These are phyloP conservation scores for Mystacornis crossleyi DNA, from an alignment of 2,113 vertebrate species.

Conservation along the genomic window DNA sequence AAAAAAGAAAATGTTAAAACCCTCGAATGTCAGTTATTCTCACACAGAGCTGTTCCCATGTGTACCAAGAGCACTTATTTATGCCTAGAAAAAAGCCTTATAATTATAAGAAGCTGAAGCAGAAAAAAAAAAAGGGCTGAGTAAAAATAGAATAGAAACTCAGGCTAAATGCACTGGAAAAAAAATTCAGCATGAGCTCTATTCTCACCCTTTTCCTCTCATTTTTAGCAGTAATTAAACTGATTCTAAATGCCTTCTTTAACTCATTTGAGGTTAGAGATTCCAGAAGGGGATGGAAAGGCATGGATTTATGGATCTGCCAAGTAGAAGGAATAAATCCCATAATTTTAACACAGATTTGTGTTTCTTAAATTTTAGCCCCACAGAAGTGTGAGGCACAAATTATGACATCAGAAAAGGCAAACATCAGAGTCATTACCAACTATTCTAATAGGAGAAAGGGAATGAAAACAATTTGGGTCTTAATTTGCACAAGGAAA, in stretches of 20 bases:
- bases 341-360: not conserved
- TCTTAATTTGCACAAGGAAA: not conserved
- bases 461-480: not conserved
- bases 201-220: not conserved
- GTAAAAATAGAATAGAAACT: slow-evolving; percentile 39
- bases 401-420: not conserved
- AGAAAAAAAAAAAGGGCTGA: not conserved
- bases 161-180: slow-evolving; percentile 15
- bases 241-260: not conserved
- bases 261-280: not conserved
- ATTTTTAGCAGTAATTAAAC: slow-evolving; percentile 1
- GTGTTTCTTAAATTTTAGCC: not conserved
- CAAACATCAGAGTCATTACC: not conserved
- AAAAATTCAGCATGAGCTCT: not conserved
- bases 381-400: not conserved
- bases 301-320: not conserved
- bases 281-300: not conserved
- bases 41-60: not conserved
- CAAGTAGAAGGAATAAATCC: not conserved
- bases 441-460: not conserved
- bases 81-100: slow-evolving; percentile 4
- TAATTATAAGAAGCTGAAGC: slow-evolving; percentile 48
- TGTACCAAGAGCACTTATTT: slow-evolving; percentile 35
- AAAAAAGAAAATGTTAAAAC: slow-evolving; percentile 18
- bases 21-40: not conserved